Base-by-base conservation (phyloP, 1,140 invertebrate species). In the Drosophila sucinea region DNA sequence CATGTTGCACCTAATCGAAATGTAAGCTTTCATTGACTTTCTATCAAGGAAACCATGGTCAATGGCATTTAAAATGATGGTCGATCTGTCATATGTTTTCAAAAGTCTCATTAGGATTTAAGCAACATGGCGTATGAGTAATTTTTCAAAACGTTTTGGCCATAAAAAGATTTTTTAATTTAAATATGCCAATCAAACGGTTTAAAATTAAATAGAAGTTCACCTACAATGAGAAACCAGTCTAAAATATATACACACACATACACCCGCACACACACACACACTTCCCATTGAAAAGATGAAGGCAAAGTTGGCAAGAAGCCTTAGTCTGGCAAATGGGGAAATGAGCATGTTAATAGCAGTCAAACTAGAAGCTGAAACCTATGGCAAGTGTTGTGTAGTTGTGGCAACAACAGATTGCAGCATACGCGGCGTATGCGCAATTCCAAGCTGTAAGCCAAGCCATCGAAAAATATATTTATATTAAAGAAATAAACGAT, bases 321-420 rank as follows among this genome's bases (percentile, higher is more conserved):
- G 77, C 75, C 74, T 25, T 71, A 77, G 73, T 41, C 57, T 6
- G 44, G 54, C 51, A 77, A 78, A 76, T 87, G 79, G 55, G 83
- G 77, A 83, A 86, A 86, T 87, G 84, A 86, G 79, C 83, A 86
- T 76, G 67, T 86, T 87, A 86, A 87, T 87, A 63, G 76, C 57
- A 68, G 66, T 64, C 62, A 38, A 65, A 69, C 23, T 41, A 40
- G 17, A 8, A 30, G 40, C 25, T 56, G 55, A 38, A 57, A 10
- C 41, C 23, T 25, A 55, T 38, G 35, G 23, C 33, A 23, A 41
- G 30, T 27, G 32, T 40, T 33, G 7, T 57, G 64, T 57, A 30
- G 61, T 40, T 68, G 75, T 25, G 1, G 17, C 35, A 75, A 72
- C 44, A 73, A 60, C 41, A 25, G 70, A 3, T 8, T 68, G 72